Evolutionary conservation across 64 coral and sea anemone species (phyloP), one percentile per base, ranked within the genome.

Genomic region (Porites lutea): DNA sequence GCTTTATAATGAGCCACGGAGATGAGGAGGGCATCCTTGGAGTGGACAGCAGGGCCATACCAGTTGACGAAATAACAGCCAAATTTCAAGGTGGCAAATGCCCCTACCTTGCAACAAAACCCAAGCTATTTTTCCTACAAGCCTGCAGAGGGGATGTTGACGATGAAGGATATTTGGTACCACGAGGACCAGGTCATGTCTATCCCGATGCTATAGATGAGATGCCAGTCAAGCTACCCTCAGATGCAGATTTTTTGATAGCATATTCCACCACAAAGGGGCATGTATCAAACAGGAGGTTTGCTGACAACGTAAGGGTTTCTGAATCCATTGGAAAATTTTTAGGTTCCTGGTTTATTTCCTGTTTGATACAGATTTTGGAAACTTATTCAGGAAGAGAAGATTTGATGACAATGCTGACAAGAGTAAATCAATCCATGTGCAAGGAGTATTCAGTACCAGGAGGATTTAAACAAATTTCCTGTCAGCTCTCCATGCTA

Each of bases 91-190:
- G 92, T 13, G 44, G 52, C 23, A 59, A 82, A 14, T 97, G 88
- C 59, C 92, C 82, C 21, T 72, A 85, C 46, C 21, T 97, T 55
- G 78, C 83, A 82, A 91, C 82, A 5, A 97, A 97, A 64, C 95
- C 95, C 5, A 97, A 97, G 60, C 43, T 97, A 59, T 97, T 97
- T 79, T 97, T 97, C 59, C 55, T 97, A 55, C 92, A 97, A 77
- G 92, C 92, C 5, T 97, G 95, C 76, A 75, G 95, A 77, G 95
- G 95, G 9, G 70, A 94, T 15, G 72, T 90, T 64, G 88, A 83
- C 21, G 95, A 97, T 67, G 50, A 79, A 20, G 95, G 95, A 6
- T 66, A 59, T 21, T 20, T 86, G 58, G 87, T 93, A 37, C 87
- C 90, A 3, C 53, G 87, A 62, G 90, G 86, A 15, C 63, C 71